Evolutionary conservation across 2,888 invertebrate species (phyloP).

Genomic region (Synanthedon formicaeformis): DNA sequence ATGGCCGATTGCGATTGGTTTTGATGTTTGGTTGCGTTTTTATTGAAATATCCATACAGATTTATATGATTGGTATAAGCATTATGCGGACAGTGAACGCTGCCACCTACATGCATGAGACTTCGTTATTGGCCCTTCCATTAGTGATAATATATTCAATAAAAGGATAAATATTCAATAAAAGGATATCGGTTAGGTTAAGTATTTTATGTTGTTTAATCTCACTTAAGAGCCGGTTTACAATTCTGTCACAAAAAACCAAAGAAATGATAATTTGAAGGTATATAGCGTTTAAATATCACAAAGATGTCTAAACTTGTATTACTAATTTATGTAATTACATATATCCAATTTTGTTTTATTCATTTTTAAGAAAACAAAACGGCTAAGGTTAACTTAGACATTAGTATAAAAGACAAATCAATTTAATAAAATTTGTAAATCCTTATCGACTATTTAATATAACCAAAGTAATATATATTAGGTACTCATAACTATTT

Average conservation of each 20-base stretch:
- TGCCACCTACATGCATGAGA: constrained; percentile 39
- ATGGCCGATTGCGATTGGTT: constrained; percentile 59
- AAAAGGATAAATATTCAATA: constrained; percentile 20
- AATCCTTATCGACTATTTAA: no score
- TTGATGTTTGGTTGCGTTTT: constrained; percentile 46
- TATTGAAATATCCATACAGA: constrained; percentile 36
- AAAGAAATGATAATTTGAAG: no score
- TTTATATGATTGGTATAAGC: constrained; percentile 45
- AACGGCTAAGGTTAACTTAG: no score
- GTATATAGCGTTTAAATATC: background rate
- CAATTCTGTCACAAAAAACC: no score
- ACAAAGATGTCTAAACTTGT: background rate
- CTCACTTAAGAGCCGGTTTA: no score
- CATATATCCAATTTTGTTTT: background rate
- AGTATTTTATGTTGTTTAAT: no score
- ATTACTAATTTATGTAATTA: background rate
- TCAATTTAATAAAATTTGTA: no score
- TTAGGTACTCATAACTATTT: no score
- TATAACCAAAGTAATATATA: no score
- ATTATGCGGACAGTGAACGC: constrained; percentile 34
- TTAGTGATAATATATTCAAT: constrained; percentile 29
- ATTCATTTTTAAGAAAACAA: background rate
- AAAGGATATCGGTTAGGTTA: constrained; percentile 29
- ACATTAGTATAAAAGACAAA: no score
- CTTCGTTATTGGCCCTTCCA: constrained; percentile 33